A percentile compares a stretch with the other conserved stretches of the same genome.
Evolutionary conservation across 2,797 vertebrate species (phyloP).

Genomic region (Carduelis carduelis): DNA sequence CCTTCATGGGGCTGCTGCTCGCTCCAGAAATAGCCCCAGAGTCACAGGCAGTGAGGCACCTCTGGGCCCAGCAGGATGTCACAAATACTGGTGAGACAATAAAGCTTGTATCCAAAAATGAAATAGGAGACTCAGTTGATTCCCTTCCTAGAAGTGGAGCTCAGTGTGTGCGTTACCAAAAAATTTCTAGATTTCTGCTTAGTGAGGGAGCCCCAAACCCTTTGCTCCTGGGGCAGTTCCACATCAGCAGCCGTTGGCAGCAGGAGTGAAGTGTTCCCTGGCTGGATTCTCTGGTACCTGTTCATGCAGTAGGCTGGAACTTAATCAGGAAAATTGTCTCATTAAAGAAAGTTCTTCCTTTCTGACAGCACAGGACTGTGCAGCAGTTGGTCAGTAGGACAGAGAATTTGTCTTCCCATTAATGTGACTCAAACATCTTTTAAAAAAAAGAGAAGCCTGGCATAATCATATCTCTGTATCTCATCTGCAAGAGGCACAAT

Average conservation of each 20-base stretch:
- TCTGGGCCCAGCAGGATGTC: background rate
- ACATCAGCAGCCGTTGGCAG: background rate
- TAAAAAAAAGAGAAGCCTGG: background rate
- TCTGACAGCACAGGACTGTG: background rate
- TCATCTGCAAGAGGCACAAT: background rate
- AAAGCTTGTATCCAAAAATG: background rate
- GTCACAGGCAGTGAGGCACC: background rate
- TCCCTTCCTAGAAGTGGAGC: background rate
- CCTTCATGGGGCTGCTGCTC: background rate
- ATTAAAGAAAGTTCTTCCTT: background rate
- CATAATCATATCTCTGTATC: background rate
- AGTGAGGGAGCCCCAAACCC: background rate
- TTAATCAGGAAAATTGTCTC: background rate
- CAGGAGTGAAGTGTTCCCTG: background rate
- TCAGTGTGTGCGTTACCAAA: background rate
- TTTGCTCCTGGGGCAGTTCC: background rate
- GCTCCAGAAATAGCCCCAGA: slow-evolving; percentile 9
- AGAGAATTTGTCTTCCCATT: background rate
- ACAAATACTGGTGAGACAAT: background rate
- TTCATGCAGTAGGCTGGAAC: background rate
- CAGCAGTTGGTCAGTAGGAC: background rate
- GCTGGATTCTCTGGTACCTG: background rate
- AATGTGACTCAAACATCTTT: background rate
- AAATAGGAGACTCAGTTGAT: background rate
- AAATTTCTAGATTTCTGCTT: background rate